phyloP scores from a whole-genome alignment of 2,797 vertebrate species.

The Podarcis lilfordi region DNA sequence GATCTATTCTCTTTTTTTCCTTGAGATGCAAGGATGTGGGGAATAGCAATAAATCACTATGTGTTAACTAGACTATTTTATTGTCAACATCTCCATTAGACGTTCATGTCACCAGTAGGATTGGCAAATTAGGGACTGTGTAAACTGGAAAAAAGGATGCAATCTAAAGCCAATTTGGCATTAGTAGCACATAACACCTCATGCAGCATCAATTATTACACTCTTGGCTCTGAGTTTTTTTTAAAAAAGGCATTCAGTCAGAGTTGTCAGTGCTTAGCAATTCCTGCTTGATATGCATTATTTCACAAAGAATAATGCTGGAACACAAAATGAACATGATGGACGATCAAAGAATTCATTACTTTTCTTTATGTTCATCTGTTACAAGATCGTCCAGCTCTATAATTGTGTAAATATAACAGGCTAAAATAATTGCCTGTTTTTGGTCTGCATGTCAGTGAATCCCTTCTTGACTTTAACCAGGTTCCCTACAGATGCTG shows the following conservation, averaged over 20 bases:
- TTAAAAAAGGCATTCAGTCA: background rate
- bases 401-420: background rate
- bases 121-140: conserved; percentile 44
- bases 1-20: background rate
- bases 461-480: background rate
- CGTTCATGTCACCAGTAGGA: conserved; percentile 43
- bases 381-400: conserved; percentile 20
- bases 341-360: conserved; percentile 1
- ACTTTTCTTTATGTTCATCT: conserved; percentile 46
- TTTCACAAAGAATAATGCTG: conserved; percentile 48
- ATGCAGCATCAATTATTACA: conserved; percentile 46
- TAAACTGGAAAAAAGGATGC: conserved; percentile 51
- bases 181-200: conserved; percentile 47
- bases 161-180: conserved; percentile 36
- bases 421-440: background rate
- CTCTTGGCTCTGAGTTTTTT: conserved; percentile 3
- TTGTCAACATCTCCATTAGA: conserved; percentile 62
- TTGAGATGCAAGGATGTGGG: conserved; percentile 53
- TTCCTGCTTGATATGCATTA: conserved; percentile 20
- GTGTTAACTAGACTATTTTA: conserved; percentile 55
- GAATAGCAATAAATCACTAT: conserved; percentile 66
- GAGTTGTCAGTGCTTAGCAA: conserved; percentile 38
- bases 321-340: conserved; percentile 33
- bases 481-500: background rate
- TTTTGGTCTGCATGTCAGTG: background rate